Evolutionary conservation across 2,888 invertebrate genomes (phyloP).

Genomic region (Rotaria magnacalcarata): DNA sequence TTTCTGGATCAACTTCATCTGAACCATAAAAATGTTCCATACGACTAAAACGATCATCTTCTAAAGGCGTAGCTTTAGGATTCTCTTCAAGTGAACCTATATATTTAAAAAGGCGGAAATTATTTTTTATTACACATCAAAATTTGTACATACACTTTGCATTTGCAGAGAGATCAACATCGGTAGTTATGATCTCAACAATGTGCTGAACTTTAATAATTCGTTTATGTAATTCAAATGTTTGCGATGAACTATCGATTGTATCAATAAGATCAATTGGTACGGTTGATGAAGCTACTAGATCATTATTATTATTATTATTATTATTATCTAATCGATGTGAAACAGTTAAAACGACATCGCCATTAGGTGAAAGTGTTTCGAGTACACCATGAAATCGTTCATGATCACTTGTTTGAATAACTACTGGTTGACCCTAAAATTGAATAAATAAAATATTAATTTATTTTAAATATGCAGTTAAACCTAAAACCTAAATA

Average conservation of each 20-base stretch:
- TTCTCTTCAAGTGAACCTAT: not conserved
- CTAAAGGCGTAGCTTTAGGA: not conserved
- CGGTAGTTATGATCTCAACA: not conserved
- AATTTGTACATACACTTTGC: not conserved
- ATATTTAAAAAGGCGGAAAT: too few species aligned
- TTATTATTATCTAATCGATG: constrained; percentile 35
- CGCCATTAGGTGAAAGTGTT: constrained; percentile 19
- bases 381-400: constrained; percentile 26
- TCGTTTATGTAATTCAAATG: not conserved
- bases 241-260: not conserved
- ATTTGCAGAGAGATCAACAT: not conserved
- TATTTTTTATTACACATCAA: too few species aligned
- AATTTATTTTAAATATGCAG: too few species aligned
- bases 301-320: constrained; percentile 35
- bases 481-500: too few species aligned
- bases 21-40: constrained; percentile 22
- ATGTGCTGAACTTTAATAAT: not conserved
- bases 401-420: not conserved
- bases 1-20: not conserved
- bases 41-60: constrained; percentile 10
- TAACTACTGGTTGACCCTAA: constrained; percentile 31
- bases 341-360: constrained; percentile 13
- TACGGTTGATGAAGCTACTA: not conserved
- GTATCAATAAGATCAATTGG: constrained; percentile 14
- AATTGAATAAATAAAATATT: not conserved